Percentiles rank a stretch among this genome's conserved stretches.
Evolutionary conservation across 1,140 invertebrate species (phyloP).

Genomic region (Augochlora pura): DNA sequence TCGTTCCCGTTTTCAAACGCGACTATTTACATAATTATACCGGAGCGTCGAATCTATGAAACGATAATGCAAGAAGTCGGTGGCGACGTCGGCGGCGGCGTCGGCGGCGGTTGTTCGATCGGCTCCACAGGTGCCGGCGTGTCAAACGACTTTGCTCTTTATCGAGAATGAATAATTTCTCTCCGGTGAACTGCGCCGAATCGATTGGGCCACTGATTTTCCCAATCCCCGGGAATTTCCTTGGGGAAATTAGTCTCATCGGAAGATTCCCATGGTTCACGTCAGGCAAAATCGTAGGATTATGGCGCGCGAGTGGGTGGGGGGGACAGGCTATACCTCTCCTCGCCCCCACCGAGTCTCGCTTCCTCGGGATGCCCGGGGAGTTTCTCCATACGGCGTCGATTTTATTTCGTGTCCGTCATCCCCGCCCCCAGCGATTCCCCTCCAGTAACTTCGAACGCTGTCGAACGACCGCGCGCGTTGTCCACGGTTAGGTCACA

Average conservation of each 20-base stretch:
- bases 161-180: constrained; percentile 68
- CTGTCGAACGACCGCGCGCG: no score
- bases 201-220: constrained; percentile 67
- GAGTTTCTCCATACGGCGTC: constrained; percentile 9
- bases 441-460: no score
- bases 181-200: constrained; percentile 52
- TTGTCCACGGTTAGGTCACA: no score
- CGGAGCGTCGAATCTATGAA: not conserved
- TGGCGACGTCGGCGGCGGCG: no score
- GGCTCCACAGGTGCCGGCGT: constrained; percentile 61
- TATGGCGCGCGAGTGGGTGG: constrained; percentile 36
- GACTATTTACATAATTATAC: not conserved
- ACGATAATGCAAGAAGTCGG: not conserved
- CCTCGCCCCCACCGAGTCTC: constrained; percentile 58
- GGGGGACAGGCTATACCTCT: constrained; percentile 18
- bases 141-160: constrained; percentile 61
- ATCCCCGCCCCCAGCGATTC: not conserved
- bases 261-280: constrained; percentile 67
- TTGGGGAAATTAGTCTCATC: constrained; percentile 68
- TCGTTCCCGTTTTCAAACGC: not conserved
- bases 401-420: constrained; percentile 41
- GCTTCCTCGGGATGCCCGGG: constrained; percentile 47
- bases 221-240: constrained; percentile 66
- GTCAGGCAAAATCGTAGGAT: constrained; percentile 62
- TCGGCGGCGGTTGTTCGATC: not conserved